phyloP scores from a whole-genome alignment of 2,888 invertebrate genomes.

The Spialia ferax region DNA sequence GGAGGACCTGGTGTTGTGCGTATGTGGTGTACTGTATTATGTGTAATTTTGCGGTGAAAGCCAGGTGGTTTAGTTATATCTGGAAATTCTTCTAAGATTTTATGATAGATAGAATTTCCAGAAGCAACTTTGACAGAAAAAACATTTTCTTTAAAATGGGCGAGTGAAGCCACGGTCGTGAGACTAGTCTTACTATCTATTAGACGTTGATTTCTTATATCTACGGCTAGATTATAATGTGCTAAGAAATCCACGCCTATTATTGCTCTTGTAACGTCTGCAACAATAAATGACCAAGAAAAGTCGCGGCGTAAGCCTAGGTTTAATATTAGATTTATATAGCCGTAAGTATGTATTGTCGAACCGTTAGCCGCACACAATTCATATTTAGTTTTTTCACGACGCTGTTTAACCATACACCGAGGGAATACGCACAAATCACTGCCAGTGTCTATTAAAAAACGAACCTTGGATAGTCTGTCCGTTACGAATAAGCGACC shows the following conservation, averaged over 20 bases:
- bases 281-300: slow-evolving; percentile 3
- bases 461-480: neutral
- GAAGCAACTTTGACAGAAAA: slow-evolving; percentile 22
- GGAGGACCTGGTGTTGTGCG: slow-evolving; percentile 8
- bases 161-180: slow-evolving; percentile 11
- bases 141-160: slow-evolving; percentile 9
- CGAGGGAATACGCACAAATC: slow-evolving; percentile 20
- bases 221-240: slow-evolving; percentile 13
- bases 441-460: slow-evolving; percentile 41
- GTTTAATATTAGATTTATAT: slow-evolving; percentile 8
- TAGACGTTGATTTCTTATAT: slow-evolving; percentile 7
- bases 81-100: slow-evolving; percentile 21
- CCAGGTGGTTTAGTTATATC: slow-evolving; percentile 16
- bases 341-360: slow-evolving; percentile 5
- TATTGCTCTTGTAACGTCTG: slow-evolving; percentile 19
- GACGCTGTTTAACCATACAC: slow-evolving; percentile 5
- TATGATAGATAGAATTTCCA: slow-evolving; percentile 17
- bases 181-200: slow-evolving; percentile 1
- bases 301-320: slow-evolving; percentile 14
- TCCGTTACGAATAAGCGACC: slow-evolving; percentile 18
- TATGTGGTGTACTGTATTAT: slow-evolving; percentile 16
- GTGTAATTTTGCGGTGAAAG: slow-evolving; percentile 14
- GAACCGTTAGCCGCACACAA: slow-evolving; percentile 15
- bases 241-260: slow-evolving; percentile 12
- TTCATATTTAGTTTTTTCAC: neutral